A percentile compares a stretch with the other conserved stretches of the same genome.
These are phyloP conservation scores for Opisthocomus hoazin DNA, from an alignment of 2,113 vertebrate genomes.

Conservation along the genomic window DNA sequence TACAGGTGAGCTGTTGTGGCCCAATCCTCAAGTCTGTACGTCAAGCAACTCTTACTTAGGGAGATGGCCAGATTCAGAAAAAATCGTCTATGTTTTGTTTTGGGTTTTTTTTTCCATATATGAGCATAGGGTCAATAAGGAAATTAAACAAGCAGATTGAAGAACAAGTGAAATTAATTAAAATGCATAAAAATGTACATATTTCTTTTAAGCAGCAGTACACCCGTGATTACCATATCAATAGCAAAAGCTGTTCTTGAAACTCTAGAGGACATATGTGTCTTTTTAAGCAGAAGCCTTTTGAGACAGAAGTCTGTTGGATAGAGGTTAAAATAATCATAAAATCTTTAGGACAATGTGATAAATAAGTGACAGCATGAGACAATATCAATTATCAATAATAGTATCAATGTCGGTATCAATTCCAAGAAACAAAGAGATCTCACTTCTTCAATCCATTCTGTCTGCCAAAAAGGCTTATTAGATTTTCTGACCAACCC, in stretches of 20 bases:
- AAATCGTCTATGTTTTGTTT: background rate
- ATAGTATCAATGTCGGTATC: too few relatives aligned
- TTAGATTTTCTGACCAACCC: slow-evolving; percentile 12
- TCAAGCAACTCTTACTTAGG: background rate
- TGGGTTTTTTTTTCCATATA: background rate
- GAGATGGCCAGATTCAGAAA: background rate
- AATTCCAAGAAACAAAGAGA: background rate
- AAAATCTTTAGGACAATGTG: background rate
- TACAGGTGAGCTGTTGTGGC: background rate
- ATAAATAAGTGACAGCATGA: background rate
- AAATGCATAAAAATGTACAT: background rate
- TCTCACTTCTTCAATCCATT: background rate
- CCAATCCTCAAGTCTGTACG: background rate
- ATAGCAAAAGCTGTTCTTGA: background rate
- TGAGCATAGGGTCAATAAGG: background rate
- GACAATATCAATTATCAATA: background rate
- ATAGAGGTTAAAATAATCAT: background rate
- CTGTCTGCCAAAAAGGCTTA: background rate
- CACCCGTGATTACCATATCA: background rate
- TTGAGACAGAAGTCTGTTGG: background rate
- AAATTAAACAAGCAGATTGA: background rate
- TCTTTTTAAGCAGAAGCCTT: background rate
- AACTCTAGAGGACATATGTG: background rate
- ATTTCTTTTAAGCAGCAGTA: background rate
- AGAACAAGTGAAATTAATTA: background rate